Percentiles rank a stretch among this genome's conserved stretches.
Evolutionary conservation across 2,797 vertebrate genomes (phyloP).

Genomic region (Ficedula albicollis): DNA sequence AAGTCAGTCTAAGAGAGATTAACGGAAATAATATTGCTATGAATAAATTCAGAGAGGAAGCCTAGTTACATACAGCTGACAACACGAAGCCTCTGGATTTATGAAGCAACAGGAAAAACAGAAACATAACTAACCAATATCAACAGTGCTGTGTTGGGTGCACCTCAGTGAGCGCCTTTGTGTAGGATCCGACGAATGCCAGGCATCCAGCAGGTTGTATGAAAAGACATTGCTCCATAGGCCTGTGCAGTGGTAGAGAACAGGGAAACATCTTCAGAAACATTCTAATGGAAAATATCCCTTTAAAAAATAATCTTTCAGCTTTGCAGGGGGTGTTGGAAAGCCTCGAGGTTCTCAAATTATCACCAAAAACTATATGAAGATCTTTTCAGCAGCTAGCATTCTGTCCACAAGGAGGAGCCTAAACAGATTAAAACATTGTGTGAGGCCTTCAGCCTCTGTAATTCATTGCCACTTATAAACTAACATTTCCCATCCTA

Average conservation of each 20-base stretch:
- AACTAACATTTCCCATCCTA: not conserved
- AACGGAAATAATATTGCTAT: not conserved
- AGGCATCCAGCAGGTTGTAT: conserved; percentile 77
- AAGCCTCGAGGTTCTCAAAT: not conserved
- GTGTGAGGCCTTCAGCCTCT: not conserved
- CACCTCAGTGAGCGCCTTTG: conserved; percentile 69
- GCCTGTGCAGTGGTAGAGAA: conserved; percentile 52
- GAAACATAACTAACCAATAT: conserved; percentile 63
- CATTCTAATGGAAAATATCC: not conserved
- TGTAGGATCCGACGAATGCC: conserved; percentile 55
- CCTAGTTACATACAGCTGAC: not conserved
- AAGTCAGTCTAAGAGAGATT: not conserved
- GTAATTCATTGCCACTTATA: not conserved
- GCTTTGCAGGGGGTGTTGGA: not conserved
- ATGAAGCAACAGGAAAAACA: not conserved
- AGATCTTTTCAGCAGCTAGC: not conserved
- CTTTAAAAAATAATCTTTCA: not conserved
- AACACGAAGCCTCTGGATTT: not conserved
- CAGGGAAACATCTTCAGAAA: not conserved
- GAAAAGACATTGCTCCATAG: conserved; percentile 83
- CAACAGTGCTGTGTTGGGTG: conserved; percentile 59
- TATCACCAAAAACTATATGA: not conserved
- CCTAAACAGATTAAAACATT: not conserved
- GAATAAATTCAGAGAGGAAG: not conserved
- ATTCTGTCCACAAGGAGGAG: not conserved